Percentiles rank a stretch among this genome's conserved stretches.
These are phyloP conservation scores for Thaumatotibia leucotreta DNA, from an alignment of 1,140 invertebrate species.

Conservation along the genomic window DNA sequence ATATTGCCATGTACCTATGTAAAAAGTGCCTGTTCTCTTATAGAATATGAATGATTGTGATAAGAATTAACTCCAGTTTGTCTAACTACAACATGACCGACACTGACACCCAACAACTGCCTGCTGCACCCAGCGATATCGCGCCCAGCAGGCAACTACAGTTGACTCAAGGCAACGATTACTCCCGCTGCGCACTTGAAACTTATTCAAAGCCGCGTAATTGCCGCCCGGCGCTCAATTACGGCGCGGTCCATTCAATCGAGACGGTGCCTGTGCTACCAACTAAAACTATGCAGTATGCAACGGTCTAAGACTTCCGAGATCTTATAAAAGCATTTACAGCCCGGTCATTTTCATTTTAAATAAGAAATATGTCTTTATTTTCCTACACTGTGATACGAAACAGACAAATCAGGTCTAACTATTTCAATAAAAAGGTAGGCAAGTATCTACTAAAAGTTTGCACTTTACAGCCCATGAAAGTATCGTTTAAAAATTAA, in stretches of 20 bases:
- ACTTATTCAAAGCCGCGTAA: slow-evolving; percentile 10
- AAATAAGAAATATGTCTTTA: background rate
- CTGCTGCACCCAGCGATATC: background rate
- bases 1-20: too few relatives aligned
- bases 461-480: background rate
- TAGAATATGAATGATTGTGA: too few relatives aligned
- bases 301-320: background rate
- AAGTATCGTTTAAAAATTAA: background rate
- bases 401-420: background rate
- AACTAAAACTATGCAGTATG: background rate
- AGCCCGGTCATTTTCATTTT: background rate
- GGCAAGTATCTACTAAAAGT: background rate
- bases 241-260: slow-evolving; percentile 1
- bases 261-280: background rate
- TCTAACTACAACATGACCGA: too few relatives aligned
- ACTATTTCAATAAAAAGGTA: too few relatives aligned
- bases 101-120: background rate
- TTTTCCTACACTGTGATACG: background rate
- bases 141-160: background rate
- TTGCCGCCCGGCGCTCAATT: background rate
- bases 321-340: background rate
- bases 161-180: background rate
- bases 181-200: slow-evolving; percentile 5
- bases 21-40: too few relatives aligned
- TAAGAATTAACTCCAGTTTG: too few relatives aligned